Base-by-base conservation (phyloP, 2,888 invertebrate species). In the Nemurella pictetii region DNA sequence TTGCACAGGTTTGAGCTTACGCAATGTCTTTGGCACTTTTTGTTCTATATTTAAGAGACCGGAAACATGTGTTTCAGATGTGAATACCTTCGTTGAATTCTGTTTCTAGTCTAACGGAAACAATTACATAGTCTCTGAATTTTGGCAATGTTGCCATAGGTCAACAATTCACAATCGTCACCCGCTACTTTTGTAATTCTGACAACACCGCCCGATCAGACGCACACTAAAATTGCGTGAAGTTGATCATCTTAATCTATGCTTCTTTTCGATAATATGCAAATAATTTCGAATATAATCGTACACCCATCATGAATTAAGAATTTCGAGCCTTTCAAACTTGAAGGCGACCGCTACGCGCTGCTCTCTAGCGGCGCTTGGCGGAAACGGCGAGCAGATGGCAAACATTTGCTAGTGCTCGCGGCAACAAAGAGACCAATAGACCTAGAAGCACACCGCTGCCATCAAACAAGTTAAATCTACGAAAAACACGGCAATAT, bases 321-420 rank as follows among this genome's bases (percentile, higher is more conserved):
- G 55, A 55, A 55, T 55, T 3, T 55, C 55, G 55, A 55, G 55
- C 20, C 55, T 55, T 55, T 55, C 20, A 7, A 55, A 55, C 15
- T 20, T 12, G 55, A 7, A 12, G 20, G 55, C 55, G 55, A 55
- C 55, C 78, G 84, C 80, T 82, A 36, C 36, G 84, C 32, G 74
- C 85, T 85, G 86, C 86, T 26, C 86, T 86, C 86, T 86, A 75
- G 80, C 78, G 85, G 84, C n/a, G 12, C 20, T n/a, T 25, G 35
- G 28, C 28, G 26, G 81, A 80, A 85, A 29, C 83, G 73, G 32
- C 80, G 85, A 30, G 30, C 85, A 81, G 75, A 27, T 85, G 82
- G 86, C 86, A 85, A 86, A 86, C 86, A 86, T 84, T 83, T 83
- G 73, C 77, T 84, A 74, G 35, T 75, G 55, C 55, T 55, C 55